A percentile compares a stretch with the other conserved stretches of the same genome.
phyloP scores from a whole-genome alignment of 2,113 vertebrate species.

The Psephotus haematonotus region DNA sequence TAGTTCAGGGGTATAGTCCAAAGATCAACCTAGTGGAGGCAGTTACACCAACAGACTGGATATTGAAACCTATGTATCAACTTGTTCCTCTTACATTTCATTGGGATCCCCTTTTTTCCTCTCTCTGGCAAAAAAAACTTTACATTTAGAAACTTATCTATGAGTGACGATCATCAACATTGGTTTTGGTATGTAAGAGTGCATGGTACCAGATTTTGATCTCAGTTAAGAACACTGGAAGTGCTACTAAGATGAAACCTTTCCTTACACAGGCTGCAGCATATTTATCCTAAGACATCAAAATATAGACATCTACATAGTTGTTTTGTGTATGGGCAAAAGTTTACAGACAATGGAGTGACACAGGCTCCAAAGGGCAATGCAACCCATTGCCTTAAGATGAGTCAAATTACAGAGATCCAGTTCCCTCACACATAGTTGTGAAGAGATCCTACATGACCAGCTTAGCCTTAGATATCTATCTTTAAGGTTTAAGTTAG shows the following conservation, averaged over 20 bases:
- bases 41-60: neutral
- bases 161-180: neutral
- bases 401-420: neutral
- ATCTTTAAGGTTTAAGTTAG: neutral
- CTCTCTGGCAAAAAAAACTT: conserved; percentile 55
- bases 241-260: neutral
- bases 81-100: neutral
- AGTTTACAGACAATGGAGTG: neutral
- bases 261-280: neutral
- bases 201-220: neutral
- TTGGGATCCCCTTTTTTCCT: neutral
- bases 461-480: neutral
- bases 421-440: neutral
- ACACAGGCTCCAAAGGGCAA: neutral
- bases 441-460: neutral
- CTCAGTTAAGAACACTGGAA: neutral
- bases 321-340: neutral
- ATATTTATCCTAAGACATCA: neutral
- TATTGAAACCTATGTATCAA: neutral
- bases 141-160: conserved; percentile 18
- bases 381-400: neutral
- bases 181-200: neutral
- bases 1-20: neutral
- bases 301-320: neutral
- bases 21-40: neutral